Conservation (phyloP, 2,888 invertebrate genomes). For the Leucozona laternaria region DNA sequence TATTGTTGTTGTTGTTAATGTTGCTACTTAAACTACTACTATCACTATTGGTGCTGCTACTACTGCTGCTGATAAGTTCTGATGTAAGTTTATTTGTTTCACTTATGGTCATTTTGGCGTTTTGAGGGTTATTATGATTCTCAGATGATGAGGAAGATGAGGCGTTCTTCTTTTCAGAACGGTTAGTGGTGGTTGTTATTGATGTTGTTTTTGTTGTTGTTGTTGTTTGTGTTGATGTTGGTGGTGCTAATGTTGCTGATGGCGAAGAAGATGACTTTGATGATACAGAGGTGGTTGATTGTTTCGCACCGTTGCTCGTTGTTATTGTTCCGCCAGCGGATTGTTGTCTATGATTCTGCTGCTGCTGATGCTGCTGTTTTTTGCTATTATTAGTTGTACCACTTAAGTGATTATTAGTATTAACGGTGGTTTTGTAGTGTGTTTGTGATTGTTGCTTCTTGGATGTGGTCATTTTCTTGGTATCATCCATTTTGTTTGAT, state of each 20-base stretch:
- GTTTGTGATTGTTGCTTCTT: constrained; percentile 70
- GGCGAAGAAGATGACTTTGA: constrained; percentile 68
- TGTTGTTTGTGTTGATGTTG: constrained; percentile 74
- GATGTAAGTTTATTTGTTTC: constrained; percentile 69
- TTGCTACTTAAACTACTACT: constrained; percentile 78
- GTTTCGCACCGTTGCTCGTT: constrained; percentile 64
- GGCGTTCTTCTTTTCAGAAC: constrained; percentile 64
- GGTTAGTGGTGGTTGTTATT: constrained; percentile 68
- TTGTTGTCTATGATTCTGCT: constrained; percentile 74
- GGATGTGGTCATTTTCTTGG: constrained; percentile 76
- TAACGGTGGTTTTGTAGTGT: constrained; percentile 58
- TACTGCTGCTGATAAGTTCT: constrained; percentile 77
- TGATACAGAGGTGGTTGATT: constrained; percentile 64
- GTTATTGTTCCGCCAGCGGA: constrained; percentile 74
- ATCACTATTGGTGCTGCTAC: constrained; percentile 78
- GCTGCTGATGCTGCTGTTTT: constrained; percentile 68
- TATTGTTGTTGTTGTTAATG: constrained; percentile 75
- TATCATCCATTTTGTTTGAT: constrained; percentile 81
- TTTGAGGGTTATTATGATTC: constrained; percentile 46
- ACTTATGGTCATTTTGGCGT: constrained; percentile 73
- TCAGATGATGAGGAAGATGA: constrained; percentile 32
- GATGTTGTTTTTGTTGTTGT: constrained; percentile 76
- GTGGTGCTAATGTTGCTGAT: constrained; percentile 73
- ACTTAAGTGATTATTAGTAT: constrained; percentile 60
- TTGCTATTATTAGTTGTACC: constrained; percentile 76